A percentile compares a stretch with the other conserved stretches of the same genome.
These are phyloP conservation scores for Chitala chitala DNA, from an alignment of 2,113 vertebrate genomes.

Conservation along the genomic window DNA sequence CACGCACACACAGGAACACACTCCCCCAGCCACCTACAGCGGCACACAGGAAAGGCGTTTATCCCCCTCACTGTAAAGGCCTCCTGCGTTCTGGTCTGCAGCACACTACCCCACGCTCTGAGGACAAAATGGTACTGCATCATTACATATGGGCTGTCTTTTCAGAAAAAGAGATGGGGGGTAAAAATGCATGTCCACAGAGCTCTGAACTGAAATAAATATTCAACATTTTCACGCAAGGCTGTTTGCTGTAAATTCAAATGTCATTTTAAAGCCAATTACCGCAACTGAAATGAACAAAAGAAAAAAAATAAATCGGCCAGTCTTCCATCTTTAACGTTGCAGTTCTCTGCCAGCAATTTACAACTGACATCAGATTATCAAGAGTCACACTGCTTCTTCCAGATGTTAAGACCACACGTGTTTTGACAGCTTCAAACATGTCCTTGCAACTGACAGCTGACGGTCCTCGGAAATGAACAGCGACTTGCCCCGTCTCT, in stretches of 20 bases:
- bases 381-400: conserved; percentile 11
- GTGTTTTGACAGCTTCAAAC: conserved; percentile 23
- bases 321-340: background rate
- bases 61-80: background rate
- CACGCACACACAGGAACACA: no score
- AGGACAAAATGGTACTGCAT: background rate
- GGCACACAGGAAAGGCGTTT: conserved; percentile 15
- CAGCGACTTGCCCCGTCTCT: background rate
- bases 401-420: conserved; percentile 19
- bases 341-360: background rate
- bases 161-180: background rate
- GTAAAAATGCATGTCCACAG: background rate
- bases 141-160: background rate
- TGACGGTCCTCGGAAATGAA: conserved; percentile 17
- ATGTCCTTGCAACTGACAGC: background rate
- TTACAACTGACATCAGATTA: conserved; percentile 5
- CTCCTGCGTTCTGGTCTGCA: background rate
- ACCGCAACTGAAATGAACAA: background rate
- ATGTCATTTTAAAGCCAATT: background rate
- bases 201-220: background rate
- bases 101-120: background rate
- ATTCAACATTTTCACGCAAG: background rate
- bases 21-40: conserved; percentile 9
- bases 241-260: background rate
- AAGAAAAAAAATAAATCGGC: background rate